Evolutionary conservation across 1,140 invertebrate species (phyloP).

Genomic region (Oedothorax gibbosus): DNA sequence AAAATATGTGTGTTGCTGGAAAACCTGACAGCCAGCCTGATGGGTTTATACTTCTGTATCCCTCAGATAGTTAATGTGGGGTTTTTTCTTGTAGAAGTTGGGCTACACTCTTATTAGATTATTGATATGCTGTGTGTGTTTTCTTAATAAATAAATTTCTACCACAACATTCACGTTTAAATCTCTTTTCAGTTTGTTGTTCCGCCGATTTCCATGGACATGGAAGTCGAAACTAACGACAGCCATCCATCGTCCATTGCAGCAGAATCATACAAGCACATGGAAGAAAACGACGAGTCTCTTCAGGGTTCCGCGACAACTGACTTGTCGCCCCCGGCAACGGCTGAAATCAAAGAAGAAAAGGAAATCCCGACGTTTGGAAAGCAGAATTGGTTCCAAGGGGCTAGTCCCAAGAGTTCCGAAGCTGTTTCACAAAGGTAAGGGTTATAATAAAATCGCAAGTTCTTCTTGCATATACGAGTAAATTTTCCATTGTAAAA

Average conservation of each 20-base stretch:
- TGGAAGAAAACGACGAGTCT: constrained; percentile 44
- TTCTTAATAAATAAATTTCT: background rate
- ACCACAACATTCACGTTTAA: background rate
- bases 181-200: background rate
- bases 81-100: too few species aligned
- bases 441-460: background rate
- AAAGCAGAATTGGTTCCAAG: constrained; percentile 48
- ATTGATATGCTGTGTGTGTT: too few species aligned
- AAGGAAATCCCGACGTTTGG: constrained; percentile 46
- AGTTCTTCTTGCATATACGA: too few species aligned
- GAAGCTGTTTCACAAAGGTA: constrained; percentile 50
- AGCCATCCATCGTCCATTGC: constrained; percentile 15
- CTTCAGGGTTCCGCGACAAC: constrained; percentile 35
- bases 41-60: too few species aligned
- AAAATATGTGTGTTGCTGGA: too few species aligned
- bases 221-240: constrained; percentile 25
- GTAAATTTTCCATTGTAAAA: too few species aligned
- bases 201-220: background rate
- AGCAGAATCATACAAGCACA: constrained; percentile 37
- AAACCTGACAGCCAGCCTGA: too few species aligned
- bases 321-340: constrained; percentile 30
- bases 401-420: constrained; percentile 45
- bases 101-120: too few species aligned
- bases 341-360: constrained; percentile 27
- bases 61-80: too few species aligned